These are phyloP conservation scores for Chydorus sphaericus DNA, from an alignment of 2,888 invertebrate genomes.

Conservation along the genomic window DNA sequence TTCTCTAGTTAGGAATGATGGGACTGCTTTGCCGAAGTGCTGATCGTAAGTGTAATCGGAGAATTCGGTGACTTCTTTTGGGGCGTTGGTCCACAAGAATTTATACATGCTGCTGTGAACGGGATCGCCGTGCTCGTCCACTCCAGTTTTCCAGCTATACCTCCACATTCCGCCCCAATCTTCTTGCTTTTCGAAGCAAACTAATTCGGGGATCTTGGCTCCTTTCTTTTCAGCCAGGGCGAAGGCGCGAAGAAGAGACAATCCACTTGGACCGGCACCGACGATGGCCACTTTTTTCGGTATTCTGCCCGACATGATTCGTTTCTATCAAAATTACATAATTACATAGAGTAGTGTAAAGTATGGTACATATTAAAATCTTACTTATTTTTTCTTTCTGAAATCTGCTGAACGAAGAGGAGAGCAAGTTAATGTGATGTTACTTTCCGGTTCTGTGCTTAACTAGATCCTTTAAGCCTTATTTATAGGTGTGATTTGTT, in stretches of 20 bases:
- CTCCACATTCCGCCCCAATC: slow-evolving; percentile 1
- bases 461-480: too few species aligned
- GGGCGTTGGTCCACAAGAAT: neutral
- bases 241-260: neutral
- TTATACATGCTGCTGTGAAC: neutral
- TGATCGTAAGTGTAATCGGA: neutral
- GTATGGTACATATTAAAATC: too few species aligned
- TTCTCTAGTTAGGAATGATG: neutral
- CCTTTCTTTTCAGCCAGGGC: neutral
- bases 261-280: neutral
- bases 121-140: neutral
- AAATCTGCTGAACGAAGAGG: too few species aligned
- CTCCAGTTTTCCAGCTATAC: neutral
- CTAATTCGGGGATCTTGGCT: neutral
- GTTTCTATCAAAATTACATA: too few species aligned
- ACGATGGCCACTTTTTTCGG: neutral
- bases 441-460: too few species aligned
- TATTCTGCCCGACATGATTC: too few species aligned
- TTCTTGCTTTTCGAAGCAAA: slow-evolving; percentile 1
- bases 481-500: too few species aligned
- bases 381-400: too few species aligned
- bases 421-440: too few species aligned
- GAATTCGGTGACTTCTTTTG: neutral
- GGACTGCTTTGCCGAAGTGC: neutral
- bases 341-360: too few species aligned